Base-by-base conservation (phyloP, 2,797 vertebrate genomes). In the Ctenopoma kingsleyae region DNA sequence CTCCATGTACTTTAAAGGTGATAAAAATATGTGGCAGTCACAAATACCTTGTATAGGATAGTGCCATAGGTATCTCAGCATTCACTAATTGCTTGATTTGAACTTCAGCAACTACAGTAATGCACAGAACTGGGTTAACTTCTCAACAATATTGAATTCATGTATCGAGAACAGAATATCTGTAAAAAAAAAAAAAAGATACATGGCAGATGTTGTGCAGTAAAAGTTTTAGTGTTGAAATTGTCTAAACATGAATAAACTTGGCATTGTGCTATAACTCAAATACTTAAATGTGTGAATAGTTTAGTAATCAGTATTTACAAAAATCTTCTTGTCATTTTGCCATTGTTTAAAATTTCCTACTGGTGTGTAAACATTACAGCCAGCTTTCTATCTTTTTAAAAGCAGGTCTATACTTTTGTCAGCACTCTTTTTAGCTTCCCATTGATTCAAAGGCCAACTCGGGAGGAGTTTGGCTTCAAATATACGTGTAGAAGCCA, bases 71-170 rank as follows among this genome's bases (percentile, higher is more conserved):
- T 71, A 13, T 65, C 52, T 60, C 30, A 52, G 30, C 35, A 16
- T 74, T 58, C 51, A 50, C 36, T 8, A 30, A 27, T n/a, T 70
- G 61, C 40, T 75, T 79, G 72, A 78, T 61, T 61, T 58, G 20
- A 71, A 54, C 15, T 63, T 54, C 68, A 62, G 32, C 30, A 48
- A 65, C 38, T 46, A 47, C 71, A 73, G 55, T 17, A 67, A 74
- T 67, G 49, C 57, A 58, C 19, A 66, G 46, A 76, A 84, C 43
- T 76, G 30, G 81, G 71, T 79, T 74, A 75, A 62, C 50, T 51
- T 65, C 56, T 73, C 51, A 77, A 65, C 67, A 61, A 43, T 52
- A 64, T 73, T 48, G 68, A 75, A 76, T 57, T 74, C 23, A 38
- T 60, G 52, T 17, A 67, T 20, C 16, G 25, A 49, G 66, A 78